phyloP scores from a whole-genome alignment of 1,140 invertebrate species.

The Microvelia longipes region DNA sequence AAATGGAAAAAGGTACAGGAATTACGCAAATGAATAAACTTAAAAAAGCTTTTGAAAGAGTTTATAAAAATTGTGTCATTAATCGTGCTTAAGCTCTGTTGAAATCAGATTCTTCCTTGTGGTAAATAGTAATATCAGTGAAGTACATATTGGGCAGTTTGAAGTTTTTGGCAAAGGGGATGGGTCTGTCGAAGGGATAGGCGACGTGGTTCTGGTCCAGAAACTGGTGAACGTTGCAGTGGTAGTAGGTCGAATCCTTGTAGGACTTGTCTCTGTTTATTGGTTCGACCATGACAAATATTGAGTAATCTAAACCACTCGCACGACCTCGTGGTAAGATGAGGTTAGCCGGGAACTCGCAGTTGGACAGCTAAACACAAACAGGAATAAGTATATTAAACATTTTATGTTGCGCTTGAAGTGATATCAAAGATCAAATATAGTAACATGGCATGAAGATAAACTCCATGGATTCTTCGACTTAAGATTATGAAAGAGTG shows the following conservation, averaged over 20 bases:
- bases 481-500: too few relatives aligned
- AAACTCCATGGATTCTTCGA: too few relatives aligned
- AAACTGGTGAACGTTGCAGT: not conserved
- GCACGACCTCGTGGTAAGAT: not conserved
- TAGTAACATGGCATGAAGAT: too few relatives aligned
- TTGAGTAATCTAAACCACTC: not conserved
- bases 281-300: not conserved
- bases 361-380: not conserved
- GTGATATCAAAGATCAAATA: too few relatives aligned
- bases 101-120: not conserved
- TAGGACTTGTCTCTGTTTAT: not conserved
- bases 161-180: not conserved
- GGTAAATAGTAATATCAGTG: not conserved
- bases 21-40: too few relatives aligned
- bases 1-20: too few relatives aligned
- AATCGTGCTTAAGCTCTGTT: not conserved
- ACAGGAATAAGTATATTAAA: too few relatives aligned
- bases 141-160: not conserved
- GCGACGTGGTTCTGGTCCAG: not conserved
- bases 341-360: not conserved
- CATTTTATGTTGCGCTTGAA: too few relatives aligned
- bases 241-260: not conserved
- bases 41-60: too few relatives aligned
- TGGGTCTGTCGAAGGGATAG: not conserved
- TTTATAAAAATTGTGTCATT: too few relatives aligned